Percentiles rank a stretch among this genome's conserved stretches.
phyloP scores from a whole-genome alignment of 2,888 invertebrate genomes.

The Drosophila austrosaltans region DNA sequence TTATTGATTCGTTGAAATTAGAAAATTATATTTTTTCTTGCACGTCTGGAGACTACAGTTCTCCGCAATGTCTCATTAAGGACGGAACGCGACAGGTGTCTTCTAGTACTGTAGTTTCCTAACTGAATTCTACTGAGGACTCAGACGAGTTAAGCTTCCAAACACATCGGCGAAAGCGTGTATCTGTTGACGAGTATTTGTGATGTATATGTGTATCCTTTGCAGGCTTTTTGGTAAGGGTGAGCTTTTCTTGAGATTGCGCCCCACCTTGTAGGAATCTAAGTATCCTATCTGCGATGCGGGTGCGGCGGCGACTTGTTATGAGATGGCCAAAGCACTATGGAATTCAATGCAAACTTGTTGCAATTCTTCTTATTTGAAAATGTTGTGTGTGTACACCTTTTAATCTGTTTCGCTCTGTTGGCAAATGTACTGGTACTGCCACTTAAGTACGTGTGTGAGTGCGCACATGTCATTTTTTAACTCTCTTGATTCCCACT shows the following conservation, averaged over 20 bases:
- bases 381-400: conserved; percentile 23
- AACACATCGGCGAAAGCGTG: conserved; percentile 13
- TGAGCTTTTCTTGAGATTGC: conserved; percentile 30
- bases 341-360: conserved; percentile 23
- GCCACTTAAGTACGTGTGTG: conserved; percentile 1
- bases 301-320: neutral
- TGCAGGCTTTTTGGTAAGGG: conserved; percentile 7
- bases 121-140: conserved; percentile 4
- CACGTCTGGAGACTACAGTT: neutral
- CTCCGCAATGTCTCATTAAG: neutral
- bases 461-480: conserved; percentile 18
- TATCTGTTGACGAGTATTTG: conserved; percentile 17
- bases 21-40: neutral
- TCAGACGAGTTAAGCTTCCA: conserved; percentile 12
- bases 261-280: conserved; percentile 8
- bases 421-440: conserved; percentile 11
- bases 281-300: neutral
- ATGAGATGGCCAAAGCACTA: neutral
- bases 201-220: conserved; percentile 33
- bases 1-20: neutral
- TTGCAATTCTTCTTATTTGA: conserved; percentile 22
- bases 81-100: conserved; percentile 29
- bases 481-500: conserved; percentile 44
- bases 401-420: conserved; percentile 7
- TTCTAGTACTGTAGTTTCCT: conserved; percentile 10